Base-by-base conservation (phyloP, 2,888 invertebrate genomes). In the Coenonympha arcania region DNA sequence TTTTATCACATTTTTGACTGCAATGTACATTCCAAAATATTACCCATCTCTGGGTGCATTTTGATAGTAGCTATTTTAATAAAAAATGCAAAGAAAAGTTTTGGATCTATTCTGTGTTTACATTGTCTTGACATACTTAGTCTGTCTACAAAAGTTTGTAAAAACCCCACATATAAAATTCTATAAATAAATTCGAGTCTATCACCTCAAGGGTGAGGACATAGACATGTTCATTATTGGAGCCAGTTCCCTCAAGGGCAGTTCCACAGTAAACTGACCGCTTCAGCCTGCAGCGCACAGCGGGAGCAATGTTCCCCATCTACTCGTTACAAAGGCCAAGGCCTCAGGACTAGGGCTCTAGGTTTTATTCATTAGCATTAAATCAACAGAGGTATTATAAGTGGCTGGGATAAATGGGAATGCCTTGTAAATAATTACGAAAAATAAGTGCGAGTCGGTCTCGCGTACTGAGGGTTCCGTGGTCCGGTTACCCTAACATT, bases 291-390 rank as follows among this genome's bases (percentile, higher is more conserved):
- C 41, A 49, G 42, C 28, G 26, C 19, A 40, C 19, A 51, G 22
- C 31, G 40, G 52, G 57, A 54, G 56, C 58, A 61, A 59, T 50
- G 57, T 44, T 56, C 58, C 60, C 61, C 46, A 61, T 60, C 60
- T 60, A 55, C 51, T 61, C 59, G 54, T 59, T 56, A n/a, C 47
- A 68, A 68, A 68, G 67, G 66, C 50, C 67, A 69, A 69, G 69
- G 69, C 51, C 59, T 56, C 22, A 24, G 22, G 45, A 50, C 50
- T 54, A 56, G 48, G 47, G 42, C 44, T 40, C 45, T 52, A 42
- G 33, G 34, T 49, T 52, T 54, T 54, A 52, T 57, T 57, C 53
- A 34, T 51, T 6, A 3, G 3, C 24, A 37, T 46, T 50, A 39
- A 50, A 15, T 48, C 16, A 30, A 42, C 43, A n/a, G n/a, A n/a